phyloP scores from a whole-genome alignment of 2,113 vertebrate species.

The Rhizomys pruinosus region DNA sequence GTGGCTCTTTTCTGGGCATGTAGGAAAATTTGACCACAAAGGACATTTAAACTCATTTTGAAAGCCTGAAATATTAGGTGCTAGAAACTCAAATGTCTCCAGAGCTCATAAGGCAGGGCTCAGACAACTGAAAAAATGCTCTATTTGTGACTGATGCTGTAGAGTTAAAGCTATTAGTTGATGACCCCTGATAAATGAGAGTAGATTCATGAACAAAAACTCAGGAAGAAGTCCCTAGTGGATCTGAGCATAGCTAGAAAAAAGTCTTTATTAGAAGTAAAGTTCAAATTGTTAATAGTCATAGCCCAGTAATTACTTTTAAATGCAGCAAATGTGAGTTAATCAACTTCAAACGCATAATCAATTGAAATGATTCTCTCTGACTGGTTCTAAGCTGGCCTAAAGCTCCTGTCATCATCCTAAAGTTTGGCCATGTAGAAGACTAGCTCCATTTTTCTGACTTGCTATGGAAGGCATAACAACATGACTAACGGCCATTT shows the following conservation, averaged over 20 bases:
- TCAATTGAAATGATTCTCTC: neutral
- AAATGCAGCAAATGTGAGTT: constrained; percentile 21
- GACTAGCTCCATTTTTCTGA: constrained; percentile 45
- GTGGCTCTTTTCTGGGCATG: neutral
- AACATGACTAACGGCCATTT: constrained; percentile 60
- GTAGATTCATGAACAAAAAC: neutral
- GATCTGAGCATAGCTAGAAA: constrained; percentile 23
- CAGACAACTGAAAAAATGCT: neutral
- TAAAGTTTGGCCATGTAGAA: constrained; percentile 57
- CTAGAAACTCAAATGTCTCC: neutral
- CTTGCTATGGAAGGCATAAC: constrained; percentile 26
- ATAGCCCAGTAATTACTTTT: neutral
- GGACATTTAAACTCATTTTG: constrained; percentile 8
- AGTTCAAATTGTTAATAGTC: constrained; percentile 14
- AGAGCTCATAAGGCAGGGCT: neutral
- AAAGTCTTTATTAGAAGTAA: constrained; percentile 8
- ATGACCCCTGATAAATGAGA: neutral
- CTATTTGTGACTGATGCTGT: neutral
- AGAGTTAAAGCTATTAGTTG: neutral
- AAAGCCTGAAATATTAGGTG: neutral
- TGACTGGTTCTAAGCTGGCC: neutral
- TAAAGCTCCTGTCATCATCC: constrained; percentile 1
- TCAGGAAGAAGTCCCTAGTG: neutral
- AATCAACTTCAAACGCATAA: neutral
- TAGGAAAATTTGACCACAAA: neutral